Conservation (phyloP, 2,113 vertebrate genomes). For the Pipra filicauda region DNA sequence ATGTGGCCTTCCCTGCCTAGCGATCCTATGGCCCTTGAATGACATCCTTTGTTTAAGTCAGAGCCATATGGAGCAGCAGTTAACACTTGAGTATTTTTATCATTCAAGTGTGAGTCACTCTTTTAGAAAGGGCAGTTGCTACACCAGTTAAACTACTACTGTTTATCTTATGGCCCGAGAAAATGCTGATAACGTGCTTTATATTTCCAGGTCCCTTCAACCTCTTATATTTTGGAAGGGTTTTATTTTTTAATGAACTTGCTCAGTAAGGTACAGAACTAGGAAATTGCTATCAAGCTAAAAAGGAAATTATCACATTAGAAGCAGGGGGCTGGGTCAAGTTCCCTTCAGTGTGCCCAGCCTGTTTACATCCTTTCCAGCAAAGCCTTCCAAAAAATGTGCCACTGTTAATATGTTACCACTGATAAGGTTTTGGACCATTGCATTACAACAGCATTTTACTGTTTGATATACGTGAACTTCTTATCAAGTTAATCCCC, state of each 20-base stretch:
- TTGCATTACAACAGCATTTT: conserved; percentile 37
- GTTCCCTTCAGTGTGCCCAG: conserved; percentile 21
- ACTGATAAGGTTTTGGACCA: conserved; percentile 55
- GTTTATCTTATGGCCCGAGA: neutral
- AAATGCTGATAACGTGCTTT: neutral
- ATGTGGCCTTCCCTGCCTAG: neutral
- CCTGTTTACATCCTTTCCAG: conserved; percentile 57
- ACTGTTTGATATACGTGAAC: conserved; percentile 27
- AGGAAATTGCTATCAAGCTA: conserved; percentile 55
- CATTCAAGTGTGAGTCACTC: neutral
- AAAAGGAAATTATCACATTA: conserved; percentile 66
- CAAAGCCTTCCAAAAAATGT: conserved; percentile 51
- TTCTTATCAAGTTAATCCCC: conserved; percentile 58
- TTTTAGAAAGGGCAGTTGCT: conserved; percentile 5
- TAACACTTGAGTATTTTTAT: conserved; percentile 28
- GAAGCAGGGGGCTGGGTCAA: conserved; percentile 32
- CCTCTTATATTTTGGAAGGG: neutral
- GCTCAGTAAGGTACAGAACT: conserved; percentile 19
- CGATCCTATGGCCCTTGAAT: neutral
- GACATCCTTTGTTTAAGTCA: conserved; percentile 18
- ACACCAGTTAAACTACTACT: neutral
- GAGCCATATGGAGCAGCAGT: neutral
- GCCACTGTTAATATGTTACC: conserved; percentile 50
- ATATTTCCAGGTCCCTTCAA: conserved; percentile 19
- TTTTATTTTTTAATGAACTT: neutral